These are phyloP conservation scores for Drosophila punjabiensis DNA, from an alignment of 1,140 invertebrate genomes.

Conservation along the genomic window DNA sequence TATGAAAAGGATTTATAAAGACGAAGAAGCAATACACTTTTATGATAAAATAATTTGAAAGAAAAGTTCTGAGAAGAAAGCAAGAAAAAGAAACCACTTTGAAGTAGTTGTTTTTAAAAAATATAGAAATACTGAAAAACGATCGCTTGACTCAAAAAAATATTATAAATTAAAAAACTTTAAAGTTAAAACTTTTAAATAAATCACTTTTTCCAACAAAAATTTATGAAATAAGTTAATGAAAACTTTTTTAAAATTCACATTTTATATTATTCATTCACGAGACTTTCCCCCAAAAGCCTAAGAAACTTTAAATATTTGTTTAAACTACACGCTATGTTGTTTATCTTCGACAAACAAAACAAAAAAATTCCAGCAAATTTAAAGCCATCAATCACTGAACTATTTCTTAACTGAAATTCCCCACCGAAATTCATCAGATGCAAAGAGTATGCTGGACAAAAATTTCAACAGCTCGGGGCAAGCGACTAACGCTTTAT, in stretches of 20 bases:
- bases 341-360: neutral
- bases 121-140: neutral
- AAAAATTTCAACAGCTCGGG: conserved; percentile 42
- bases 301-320: neutral
- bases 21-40: conserved; percentile 23
- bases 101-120: neutral
- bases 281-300: too few species aligned
- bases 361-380: neutral
- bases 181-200: neutral
- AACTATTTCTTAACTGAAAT: conserved; percentile 49
- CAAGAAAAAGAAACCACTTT: neutral
- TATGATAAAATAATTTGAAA: neutral
- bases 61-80: neutral
- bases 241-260: too few species aligned
- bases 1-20: conserved; percentile 2
- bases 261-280: too few species aligned
- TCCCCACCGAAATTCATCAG: conserved; percentile 40
- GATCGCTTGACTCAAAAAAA: too few species aligned
- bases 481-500: conserved; percentile 70
- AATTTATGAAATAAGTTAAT: too few species aligned
- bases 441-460: conserved; percentile 27
- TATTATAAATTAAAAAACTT: too few species aligned
- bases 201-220: too few species aligned
- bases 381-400: conserved; percentile 37
- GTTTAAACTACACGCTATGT: neutral